Evolutionary conservation across 2,888 invertebrate genomes (phyloP).

Genomic region (Octonoba sinensis): DNA sequence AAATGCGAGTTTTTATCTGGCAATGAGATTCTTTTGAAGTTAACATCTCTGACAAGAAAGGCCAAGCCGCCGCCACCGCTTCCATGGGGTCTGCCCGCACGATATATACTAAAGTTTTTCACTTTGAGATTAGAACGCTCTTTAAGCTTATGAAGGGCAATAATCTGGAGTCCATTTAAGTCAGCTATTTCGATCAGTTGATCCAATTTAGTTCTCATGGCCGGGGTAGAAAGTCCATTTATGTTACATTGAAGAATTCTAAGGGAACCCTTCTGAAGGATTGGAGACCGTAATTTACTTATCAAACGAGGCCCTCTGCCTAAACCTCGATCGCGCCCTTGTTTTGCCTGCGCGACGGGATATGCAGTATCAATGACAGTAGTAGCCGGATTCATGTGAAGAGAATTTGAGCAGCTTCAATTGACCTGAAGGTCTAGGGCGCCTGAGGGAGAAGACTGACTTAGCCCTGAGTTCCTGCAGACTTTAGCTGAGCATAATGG

Average conservation of each 20-base stretch:
- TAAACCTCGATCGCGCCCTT: not conserved
- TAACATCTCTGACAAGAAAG: constrained; percentile 9
- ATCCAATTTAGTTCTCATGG: constrained; percentile 13
- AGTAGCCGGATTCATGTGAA: too few relatives aligned
- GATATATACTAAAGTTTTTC: not conserved
- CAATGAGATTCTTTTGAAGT: constrained; percentile 1
- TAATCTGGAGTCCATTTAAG: not conserved
- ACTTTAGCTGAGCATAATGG: too few relatives aligned
- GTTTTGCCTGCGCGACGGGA: not conserved
- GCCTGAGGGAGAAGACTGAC: constrained; percentile 7
- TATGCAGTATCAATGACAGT: not conserved
- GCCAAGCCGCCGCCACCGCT: constrained; percentile 4
- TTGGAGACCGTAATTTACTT: constrained; percentile 4
- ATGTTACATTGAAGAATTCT: constrained; percentile 15
- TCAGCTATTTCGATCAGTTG: constrained; percentile 1
- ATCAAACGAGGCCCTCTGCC: not conserved
- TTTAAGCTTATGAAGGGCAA: constrained; percentile 1
- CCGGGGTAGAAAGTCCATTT: constrained; percentile 3
- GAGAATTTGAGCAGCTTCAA: not conserved
- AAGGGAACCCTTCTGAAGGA: not conserved
- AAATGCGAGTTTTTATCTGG: not conserved
- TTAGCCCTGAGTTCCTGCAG: not conserved
- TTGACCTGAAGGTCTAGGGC: not conserved
- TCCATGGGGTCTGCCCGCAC: not conserved
- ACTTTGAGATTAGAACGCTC: not conserved